Conservation (phyloP, 2,113 vertebrate species). For the Mastomys natalensis region DNA sequence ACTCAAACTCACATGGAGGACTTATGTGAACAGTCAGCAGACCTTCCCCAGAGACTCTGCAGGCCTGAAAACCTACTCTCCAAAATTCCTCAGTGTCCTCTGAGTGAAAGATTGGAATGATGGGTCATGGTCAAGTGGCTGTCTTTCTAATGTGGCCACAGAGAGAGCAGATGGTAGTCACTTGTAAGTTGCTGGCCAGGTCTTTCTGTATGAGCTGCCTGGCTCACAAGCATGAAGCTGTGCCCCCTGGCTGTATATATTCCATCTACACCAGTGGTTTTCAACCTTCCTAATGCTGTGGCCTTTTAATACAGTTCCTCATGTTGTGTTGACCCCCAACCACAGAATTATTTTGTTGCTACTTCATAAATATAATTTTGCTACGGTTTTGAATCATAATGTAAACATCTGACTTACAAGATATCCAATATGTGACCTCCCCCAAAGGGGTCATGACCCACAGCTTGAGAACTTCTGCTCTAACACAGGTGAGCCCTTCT, state of each 20-base stretch:
- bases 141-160: not conserved
- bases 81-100: not conserved
- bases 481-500: not conserved
- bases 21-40: not conserved
- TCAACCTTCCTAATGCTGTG: not conserved
- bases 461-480: not conserved
- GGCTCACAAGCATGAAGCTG: fast-evolving
- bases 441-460: not conserved
- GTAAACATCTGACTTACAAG: not conserved
- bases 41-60: not conserved
- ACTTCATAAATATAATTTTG: not conserved
- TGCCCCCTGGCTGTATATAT: not conserved
- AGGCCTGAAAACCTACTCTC: not conserved
- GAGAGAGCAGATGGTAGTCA: not conserved
- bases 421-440: not conserved
- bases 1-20: not conserved
- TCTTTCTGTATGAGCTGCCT: not conserved
- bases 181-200: not conserved
- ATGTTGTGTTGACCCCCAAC: too few relatives aligned
- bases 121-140: not conserved
- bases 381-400: not conserved
- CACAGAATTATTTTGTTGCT: too few relatives aligned
- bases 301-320: too few relatives aligned
- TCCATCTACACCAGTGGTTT: not conserved
- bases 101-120: not conserved